Base-by-base conservation (phyloP, 2,113 vertebrate species). In the Gulo gulo region DNA sequence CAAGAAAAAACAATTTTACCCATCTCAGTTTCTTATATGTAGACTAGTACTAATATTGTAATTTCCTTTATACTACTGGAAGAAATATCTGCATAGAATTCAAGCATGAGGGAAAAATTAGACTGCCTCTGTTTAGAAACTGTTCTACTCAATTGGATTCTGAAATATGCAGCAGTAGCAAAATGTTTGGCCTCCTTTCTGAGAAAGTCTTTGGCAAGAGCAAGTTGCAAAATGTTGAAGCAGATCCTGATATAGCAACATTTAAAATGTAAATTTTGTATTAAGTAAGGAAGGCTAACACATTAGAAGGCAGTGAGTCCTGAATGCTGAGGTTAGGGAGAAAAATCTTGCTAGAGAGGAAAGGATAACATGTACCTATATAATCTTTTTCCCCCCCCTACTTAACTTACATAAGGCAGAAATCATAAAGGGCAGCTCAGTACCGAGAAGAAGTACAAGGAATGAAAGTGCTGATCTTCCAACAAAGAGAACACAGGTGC, bases 61-160 rank as follows among this genome's bases (percentile, higher is more conserved):
- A 59, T 63, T 80, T 79, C 63, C 67, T 80, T 95, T 86, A 23
- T 21, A 84, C 81, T 94, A 52, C n/a, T 90, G 36, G n/a, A 86
- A 90, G 76, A 88, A 91, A 45, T 31, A 93, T 80, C 55, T 81
- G 29, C n/a, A 67, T 55, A 89, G 45, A 93, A 85, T 94, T 93
- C 21, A 74, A 92, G 57, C 36, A 91, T 8, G 34, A 61, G 36
- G 79, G 23, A 90, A 91, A 39, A 69, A 80, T 20, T 88, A 69
- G 31, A 85, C 7, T 65, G 85, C 63, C 39, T 88, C 65, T 78
- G 18, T 84, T 74, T 90, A 88, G 59, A 95, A 69, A 91, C 23
- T 39, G 55, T 69, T 93, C 42, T 92, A 76, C 15, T 85, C 59
- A 81, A 39, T 0, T 94, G 31, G 11, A 50, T 88, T 97, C 85